Base-by-base conservation (phyloP, 2,888 invertebrate genomes). In the Eupelmus urozonus region DNA sequence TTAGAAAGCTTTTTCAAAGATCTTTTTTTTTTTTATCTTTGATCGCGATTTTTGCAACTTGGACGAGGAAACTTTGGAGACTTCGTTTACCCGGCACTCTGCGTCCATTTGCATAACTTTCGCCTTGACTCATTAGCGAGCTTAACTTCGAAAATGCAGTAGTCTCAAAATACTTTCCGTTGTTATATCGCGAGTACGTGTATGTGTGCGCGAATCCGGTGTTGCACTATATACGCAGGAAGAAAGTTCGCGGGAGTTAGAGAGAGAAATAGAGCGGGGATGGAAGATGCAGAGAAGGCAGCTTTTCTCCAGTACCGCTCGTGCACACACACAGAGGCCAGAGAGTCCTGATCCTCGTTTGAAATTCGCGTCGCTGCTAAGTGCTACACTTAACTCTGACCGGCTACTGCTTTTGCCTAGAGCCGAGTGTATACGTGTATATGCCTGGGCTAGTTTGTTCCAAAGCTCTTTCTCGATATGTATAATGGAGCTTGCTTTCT, bases 351-450 rank as follows among this genome's bases (percentile, higher is more conserved):
- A 78, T 70, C 65, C 74, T 65, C 53, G 70, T 74, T 78, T 57
- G 65, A 78, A 78, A 75, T 74, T 78, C 62, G 67, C 73, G 67
- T 55, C 62, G 62, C 60, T 74, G 49, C 70, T 78, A 75, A 78
- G 78, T 75, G 74, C 78, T 75, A 74, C 74, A 78, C 78, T 75
- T 74, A 78, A 78, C 78, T 78, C 62, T 9, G 55, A 20, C 60
- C 20, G 20, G 20, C 45, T 55, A 16, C 62, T 55, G 11, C 53
- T 13, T 20, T 51, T 18, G 55, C 7, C 34, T n/a, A 18, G 7
- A 42, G 29, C n/a, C 18, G 29, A 40, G 34, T 40, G 20, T 20
- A 23, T 20, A 16, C n/a, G n/a, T 11, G 23, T 49, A 20, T 40
- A 40, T 23, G 40, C 18, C n/a, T 49, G 23, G 9, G 42, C 7